Conservation (phyloP, 2,888 invertebrate species). For the Lithophane semibrunnea region DNA sequence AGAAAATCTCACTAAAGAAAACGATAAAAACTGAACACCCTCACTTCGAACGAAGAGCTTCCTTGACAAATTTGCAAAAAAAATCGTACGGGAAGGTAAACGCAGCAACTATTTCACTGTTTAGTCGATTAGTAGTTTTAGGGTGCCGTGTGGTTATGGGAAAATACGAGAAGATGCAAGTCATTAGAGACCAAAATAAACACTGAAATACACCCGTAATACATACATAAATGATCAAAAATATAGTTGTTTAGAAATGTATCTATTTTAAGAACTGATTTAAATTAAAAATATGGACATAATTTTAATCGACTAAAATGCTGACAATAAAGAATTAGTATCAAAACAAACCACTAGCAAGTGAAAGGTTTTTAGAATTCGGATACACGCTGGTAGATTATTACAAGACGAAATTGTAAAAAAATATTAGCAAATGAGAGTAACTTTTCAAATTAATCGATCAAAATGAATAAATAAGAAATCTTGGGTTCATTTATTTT, state of each 20-base stretch:
- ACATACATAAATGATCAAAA: neutral
- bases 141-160: neutral
- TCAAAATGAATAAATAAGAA: neutral
- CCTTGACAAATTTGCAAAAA: constrained; percentile 79
- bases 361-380: constrained; percentile 35
- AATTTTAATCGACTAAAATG: neutral
- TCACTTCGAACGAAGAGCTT: constrained; percentile 68
- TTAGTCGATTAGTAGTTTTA: constrained; percentile 50
- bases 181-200: neutral
- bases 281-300: too few species aligned
- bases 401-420: neutral
- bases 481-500: neutral
- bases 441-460: neutral
- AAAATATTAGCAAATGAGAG: neutral
- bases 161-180: neutral
- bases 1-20: constrained; percentile 82
- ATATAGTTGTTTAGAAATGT: neutral
- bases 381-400: constrained; percentile 28
- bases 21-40: constrained; percentile 82
- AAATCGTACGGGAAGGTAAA: constrained; percentile 11
- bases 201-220: neutral
- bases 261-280: fast-evolving
- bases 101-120: constrained; percentile 23
- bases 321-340: neutral
- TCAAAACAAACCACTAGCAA: constrained; percentile 12